Evolutionary conservation across 53 echinoderm and acorn worm genomes (phyloP).

Genomic region (Luidia sarsii): DNA sequence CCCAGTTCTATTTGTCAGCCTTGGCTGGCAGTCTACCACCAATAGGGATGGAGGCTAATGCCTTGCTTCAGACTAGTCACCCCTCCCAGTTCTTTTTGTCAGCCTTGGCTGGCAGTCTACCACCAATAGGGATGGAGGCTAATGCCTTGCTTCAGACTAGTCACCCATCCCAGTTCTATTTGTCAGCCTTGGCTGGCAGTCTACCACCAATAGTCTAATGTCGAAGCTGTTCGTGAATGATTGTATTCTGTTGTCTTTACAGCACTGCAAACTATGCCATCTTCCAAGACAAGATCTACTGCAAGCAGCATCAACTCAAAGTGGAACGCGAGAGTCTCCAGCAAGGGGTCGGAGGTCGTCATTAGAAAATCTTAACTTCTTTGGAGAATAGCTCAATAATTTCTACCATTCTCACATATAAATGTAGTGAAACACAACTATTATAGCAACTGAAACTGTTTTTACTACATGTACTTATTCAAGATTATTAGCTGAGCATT

Average conservation of each 20-base stretch:
- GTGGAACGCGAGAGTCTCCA: slow-evolving; percentile 55
- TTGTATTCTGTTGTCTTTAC: background rate
- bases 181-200: too few species aligned
- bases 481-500: background rate
- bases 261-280: slow-evolving; percentile 59
- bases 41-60: too few species aligned
- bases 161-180: too few species aligned
- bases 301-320: slow-evolving; percentile 58
- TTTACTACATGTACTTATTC: background rate
- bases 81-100: too few species aligned
- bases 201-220: background rate
- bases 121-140: too few species aligned
- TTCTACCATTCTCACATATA: background rate
- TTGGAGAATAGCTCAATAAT: background rate
- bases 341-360: slow-evolving; percentile 9
- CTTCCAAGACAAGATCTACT: slow-evolving; percentile 45
- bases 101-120: too few species aligned
- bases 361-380: background rate
- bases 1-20: too few species aligned
- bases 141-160: too few species aligned
- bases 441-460: background rate
- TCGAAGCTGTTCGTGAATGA: background rate
- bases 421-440: background rate
- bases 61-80: too few species aligned
- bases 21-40: too few species aligned